These are phyloP conservation scores for Oncorhynchus keta DNA, from an alignment of 2,113 vertebrate genomes.

Conservation along the genomic window DNA sequence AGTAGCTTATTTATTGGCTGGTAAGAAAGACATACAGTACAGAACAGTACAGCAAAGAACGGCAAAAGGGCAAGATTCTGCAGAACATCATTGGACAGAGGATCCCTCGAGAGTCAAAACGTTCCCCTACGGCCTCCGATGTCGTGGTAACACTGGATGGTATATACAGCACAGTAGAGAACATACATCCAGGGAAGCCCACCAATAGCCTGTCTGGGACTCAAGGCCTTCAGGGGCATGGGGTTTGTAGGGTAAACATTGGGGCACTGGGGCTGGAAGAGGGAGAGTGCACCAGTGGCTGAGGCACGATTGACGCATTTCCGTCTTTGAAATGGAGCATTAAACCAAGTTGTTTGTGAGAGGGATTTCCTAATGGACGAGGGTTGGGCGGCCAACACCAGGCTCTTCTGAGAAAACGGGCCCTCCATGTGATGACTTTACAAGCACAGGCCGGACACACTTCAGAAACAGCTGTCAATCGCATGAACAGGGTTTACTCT, in stretches of 20 bases:
- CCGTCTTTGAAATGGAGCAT: conserved; percentile 57
- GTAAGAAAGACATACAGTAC: conserved; percentile 21
- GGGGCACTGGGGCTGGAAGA: conserved; percentile 39
- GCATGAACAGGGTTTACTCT: conserved; percentile 57
- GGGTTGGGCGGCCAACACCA: conserved; percentile 55
- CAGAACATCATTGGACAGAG: too few species aligned
- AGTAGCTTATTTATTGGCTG: conserved; percentile 19
- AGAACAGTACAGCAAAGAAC: conserved; percentile 1
- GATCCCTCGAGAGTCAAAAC: too few species aligned
- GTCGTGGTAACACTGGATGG: neutral
- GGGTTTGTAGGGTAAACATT: conserved; percentile 18
- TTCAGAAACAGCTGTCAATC: conserved; percentile 68
- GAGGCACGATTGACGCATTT: conserved; percentile 52
- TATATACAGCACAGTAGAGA: conserved; percentile 7
- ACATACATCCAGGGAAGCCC: neutral
- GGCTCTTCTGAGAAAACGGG: conserved; percentile 57
- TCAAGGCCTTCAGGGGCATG: conserved; percentile 5
- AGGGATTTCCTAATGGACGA: conserved; percentile 44
- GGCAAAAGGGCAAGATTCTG: too few species aligned
- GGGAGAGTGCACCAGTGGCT: conserved; percentile 26
- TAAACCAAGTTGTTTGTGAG: conserved; percentile 54
- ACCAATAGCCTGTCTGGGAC: neutral
- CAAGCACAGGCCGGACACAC: conserved; percentile 63
- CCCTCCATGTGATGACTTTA: conserved; percentile 64
- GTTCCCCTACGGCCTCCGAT: neutral